Percentiles rank a stretch among this genome's conserved stretches.
phyloP scores from a whole-genome alignment of 2,797 vertebrate genomes.

The Knipowitschia caucasica region DNA sequence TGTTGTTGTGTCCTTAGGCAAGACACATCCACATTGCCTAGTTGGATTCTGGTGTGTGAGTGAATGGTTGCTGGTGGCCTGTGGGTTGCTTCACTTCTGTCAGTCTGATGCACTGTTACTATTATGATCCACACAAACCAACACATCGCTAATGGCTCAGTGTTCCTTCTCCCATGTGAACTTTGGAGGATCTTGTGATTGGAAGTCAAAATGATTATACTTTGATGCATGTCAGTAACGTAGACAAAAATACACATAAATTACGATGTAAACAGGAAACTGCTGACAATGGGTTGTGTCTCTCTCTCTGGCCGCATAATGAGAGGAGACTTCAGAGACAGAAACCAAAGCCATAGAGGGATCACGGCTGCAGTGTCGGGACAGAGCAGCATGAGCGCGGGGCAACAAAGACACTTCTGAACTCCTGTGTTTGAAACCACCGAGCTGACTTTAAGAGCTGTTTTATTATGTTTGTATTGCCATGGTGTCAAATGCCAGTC shows the following conservation, averaged over 20 bases:
- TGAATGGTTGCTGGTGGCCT: too few relatives aligned
- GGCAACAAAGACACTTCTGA: constrained; percentile 16
- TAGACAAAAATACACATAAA: constrained; percentile 21
- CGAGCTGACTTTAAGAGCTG: constrained; percentile 22
- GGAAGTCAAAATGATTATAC: neutral
- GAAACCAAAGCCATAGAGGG: constrained; percentile 59
- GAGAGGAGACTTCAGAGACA: constrained; percentile 68
- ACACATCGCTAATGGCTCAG: neutral
- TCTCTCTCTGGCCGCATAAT: constrained; percentile 58
- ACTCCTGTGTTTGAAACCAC: constrained; percentile 19
- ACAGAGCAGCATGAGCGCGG: constrained; percentile 41
- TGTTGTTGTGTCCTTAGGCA: too few relatives aligned
- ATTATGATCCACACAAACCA: constrained; percentile 4
- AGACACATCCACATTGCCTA: too few relatives aligned
- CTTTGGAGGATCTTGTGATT: constrained; percentile 2
- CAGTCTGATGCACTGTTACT: constrained; percentile 14
- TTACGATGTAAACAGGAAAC: constrained; percentile 17
- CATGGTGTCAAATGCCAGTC: constrained; percentile 87
- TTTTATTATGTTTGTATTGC: constrained; percentile 25
- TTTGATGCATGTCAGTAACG: constrained; percentile 6
- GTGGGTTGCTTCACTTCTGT: constrained; percentile 12
- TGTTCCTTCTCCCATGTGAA: constrained; percentile 15
- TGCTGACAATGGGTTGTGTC: constrained; percentile 43
- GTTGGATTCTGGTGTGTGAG: too few relatives aligned
- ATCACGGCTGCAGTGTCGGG: constrained; percentile 47